Conservation (phyloP, 2,888 invertebrate genomes). For the Leistus spinibarbis region DNA sequence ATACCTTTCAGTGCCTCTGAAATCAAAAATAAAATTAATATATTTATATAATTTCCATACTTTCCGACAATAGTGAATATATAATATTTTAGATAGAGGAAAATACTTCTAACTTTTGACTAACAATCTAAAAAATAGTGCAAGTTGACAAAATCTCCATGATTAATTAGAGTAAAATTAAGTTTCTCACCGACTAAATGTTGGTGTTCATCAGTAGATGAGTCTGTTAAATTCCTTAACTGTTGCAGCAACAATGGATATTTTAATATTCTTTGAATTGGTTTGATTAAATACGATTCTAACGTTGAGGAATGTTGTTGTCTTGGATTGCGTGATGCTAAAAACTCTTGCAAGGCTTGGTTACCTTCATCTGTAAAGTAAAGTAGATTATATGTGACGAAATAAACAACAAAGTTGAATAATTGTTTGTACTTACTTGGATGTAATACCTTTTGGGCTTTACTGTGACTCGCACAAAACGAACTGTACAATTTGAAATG, state of each 20-base stretch:
- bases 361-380: constrained; percentile 84
- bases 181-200: constrained; percentile 77
- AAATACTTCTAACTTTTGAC: no score
- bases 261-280: constrained; percentile 97
- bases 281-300: constrained; percentile 98
- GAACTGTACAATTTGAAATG: constrained; percentile 99
- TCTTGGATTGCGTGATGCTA: constrained; percentile 91
- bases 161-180: background rate
- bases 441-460: constrained; percentile 97
- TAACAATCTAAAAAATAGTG: no score
- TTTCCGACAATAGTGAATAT: background rate
- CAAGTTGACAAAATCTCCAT: background rate
- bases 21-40: constrained; percentile 45
- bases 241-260: constrained; percentile 95
- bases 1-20: constrained; percentile 94
- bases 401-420: constrained; percentile 7
- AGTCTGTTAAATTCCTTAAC: constrained; percentile 90
- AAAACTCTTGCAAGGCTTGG: constrained; percentile 94
- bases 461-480: constrained; percentile 98
- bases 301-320: constrained; percentile 96
- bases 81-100: background rate
- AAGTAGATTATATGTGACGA: constrained; percentile 20
- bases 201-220: constrained; percentile 90
- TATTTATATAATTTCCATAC: background rate
- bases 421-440: constrained; percentile 76